Conservation (phyloP, 2,797 vertebrate species). For the Podarcis lilfordi region DNA sequence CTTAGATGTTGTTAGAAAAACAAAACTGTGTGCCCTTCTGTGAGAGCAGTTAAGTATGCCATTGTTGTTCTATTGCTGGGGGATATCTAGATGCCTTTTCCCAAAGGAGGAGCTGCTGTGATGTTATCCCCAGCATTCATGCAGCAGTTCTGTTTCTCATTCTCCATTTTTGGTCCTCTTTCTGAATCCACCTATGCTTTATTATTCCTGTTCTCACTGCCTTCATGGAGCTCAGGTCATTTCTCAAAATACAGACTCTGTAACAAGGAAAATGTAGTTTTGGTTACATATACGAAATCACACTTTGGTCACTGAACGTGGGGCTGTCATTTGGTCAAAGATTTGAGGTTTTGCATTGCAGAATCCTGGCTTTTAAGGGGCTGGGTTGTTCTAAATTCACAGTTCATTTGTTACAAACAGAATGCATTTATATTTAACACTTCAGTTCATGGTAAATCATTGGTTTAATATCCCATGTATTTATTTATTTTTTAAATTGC, state of each 20-base stretch:
- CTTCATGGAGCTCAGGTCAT: neutral
- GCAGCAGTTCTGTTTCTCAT: conserved; percentile 36
- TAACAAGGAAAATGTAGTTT: neutral
- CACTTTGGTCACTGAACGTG: neutral
- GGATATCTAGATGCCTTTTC: neutral
- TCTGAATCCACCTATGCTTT: neutral
- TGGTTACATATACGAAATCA: neutral
- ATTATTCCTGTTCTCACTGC: neutral
- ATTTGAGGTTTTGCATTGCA: neutral
- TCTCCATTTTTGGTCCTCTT: neutral
- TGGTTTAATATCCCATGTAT: neutral
- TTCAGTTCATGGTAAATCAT: neutral
- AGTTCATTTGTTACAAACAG: neutral
- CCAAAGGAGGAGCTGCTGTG: neutral
- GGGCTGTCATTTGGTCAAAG: neutral
- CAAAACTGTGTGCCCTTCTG: neutral
- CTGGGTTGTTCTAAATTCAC: neutral
- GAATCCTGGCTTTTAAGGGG: neutral
- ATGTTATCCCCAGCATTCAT: neutral
- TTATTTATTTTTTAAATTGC: conserved; percentile 12
- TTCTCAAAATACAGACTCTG: neutral
- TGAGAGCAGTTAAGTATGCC: neutral
- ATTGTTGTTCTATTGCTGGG: neutral
- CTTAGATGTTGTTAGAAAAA: neutral
- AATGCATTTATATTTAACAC: neutral